Conservation (phyloP, 1,140 invertebrate genomes). For the Metaphire vulgaris region DNA sequence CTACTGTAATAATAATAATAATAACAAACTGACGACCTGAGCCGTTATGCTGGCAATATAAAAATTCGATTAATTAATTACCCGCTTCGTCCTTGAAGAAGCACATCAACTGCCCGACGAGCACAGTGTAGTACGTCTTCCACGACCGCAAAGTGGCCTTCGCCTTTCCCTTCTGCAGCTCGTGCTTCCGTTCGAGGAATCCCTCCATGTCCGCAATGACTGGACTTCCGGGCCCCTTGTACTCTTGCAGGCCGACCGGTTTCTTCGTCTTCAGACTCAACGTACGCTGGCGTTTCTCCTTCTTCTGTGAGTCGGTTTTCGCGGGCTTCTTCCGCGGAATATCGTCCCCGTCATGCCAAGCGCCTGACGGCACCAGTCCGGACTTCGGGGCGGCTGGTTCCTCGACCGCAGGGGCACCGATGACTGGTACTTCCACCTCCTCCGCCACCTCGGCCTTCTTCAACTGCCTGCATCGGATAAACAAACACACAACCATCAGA, state of each 20-base stretch:
- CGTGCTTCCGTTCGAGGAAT: slow-evolving; percentile 86
- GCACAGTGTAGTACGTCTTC: slow-evolving; percentile 89
- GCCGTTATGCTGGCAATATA: not conserved
- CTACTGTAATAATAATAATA: too few relatives aligned
- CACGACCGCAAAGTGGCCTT: slow-evolving; percentile 88
- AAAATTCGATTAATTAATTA: slow-evolving; percentile 35
- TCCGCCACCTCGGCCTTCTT: not conserved
- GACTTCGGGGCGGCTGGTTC: slow-evolving; percentile 11
- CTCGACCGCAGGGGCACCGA: slow-evolving; percentile 16
- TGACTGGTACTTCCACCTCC: not conserved
- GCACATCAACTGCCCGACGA: slow-evolving; percentile 91
- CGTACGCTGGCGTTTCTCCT: slow-evolving; percentile 65
- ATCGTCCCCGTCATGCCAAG: slow-evolving; percentile 15
- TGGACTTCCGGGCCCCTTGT: slow-evolving; percentile 58
- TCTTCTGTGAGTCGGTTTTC: slow-evolving; percentile 47
- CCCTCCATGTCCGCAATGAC: slow-evolving; percentile 88
- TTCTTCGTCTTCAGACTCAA: slow-evolving; percentile 94
- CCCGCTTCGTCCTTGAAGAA: slow-evolving; percentile 95
- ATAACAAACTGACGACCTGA: too few relatives aligned
- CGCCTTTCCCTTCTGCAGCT: slow-evolving; percentile 84
- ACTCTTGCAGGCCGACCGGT: slow-evolving; percentile 53
- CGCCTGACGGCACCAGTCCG: slow-evolving; percentile 20
- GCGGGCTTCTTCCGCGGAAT: slow-evolving; percentile 19
- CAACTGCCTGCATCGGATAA: not conserved
- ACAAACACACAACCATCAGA: too few relatives aligned